phyloP scores from a whole-genome alignment of 2,888 invertebrate species.

The Amiota communis region DNA sequence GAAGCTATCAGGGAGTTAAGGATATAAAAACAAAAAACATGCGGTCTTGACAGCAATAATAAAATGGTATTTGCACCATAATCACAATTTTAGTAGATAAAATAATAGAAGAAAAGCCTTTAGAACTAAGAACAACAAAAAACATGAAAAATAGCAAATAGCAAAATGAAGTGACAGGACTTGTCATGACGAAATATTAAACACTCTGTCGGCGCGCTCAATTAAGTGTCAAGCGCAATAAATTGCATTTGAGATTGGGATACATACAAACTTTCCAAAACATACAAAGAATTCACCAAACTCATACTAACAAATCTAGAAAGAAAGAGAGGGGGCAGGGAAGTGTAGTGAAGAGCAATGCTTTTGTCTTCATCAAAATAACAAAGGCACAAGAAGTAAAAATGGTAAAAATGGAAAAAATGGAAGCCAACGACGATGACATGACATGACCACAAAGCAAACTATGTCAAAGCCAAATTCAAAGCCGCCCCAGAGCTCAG shows the following conservation, averaged over 20 bases:
- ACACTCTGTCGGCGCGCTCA: slow-evolving; percentile 1
- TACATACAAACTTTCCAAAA: not conserved
- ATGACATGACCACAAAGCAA: not conserved
- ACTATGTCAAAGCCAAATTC: not conserved
- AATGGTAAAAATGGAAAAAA: too few relatives aligned
- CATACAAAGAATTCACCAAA: not conserved
- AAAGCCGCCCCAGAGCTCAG: not conserved
- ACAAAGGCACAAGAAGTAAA: not conserved
- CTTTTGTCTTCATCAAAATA: slow-evolving; percentile 1
- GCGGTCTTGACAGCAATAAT: too few relatives aligned
- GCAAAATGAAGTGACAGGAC: too few relatives aligned
- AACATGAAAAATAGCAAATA: too few relatives aligned
- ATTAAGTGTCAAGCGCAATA: slow-evolving; percentile 28
- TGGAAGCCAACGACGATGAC: too few relatives aligned
- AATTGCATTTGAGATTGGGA: slow-evolving; percentile 9
- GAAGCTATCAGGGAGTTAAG: not conserved
- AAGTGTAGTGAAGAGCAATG: not conserved
- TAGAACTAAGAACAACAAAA: too few relatives aligned
- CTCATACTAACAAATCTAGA: not conserved
- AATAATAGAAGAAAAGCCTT: too few relatives aligned
- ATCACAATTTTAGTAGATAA: too few relatives aligned
- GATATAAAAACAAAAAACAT: too few relatives aligned
- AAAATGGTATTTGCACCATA: too few relatives aligned
- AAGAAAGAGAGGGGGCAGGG: too few relatives aligned
- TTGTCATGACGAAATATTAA: too few relatives aligned